These are phyloP conservation scores for Lithobates pipiens DNA, from an alignment of 2,797 vertebrate species.

Conservation along the genomic window DNA sequence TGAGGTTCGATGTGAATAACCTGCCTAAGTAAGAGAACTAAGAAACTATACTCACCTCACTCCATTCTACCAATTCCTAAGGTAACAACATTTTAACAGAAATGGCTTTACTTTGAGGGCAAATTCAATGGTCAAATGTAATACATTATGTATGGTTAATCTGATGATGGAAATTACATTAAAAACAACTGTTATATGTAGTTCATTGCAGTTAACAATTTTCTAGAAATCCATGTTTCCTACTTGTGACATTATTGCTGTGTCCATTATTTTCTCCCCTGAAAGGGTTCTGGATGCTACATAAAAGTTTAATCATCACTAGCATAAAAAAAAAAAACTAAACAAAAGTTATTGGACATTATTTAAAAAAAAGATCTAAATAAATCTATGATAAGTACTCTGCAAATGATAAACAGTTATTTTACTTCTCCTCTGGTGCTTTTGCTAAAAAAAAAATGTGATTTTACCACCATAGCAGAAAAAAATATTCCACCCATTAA, in stretches of 20 bases:
- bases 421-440: slow-evolving; percentile 66
- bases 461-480: slow-evolving; percentile 68
- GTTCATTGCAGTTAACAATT: not conserved
- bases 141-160: no score
- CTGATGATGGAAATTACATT: no score
- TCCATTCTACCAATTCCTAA: no score
- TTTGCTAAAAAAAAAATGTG: slow-evolving; percentile 66
- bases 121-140: no score
- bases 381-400: not conserved
- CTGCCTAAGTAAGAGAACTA: no score
- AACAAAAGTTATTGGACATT: slow-evolving; percentile 62
- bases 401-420: slow-evolving; percentile 62
- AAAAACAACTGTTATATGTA: not conserved
- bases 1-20: no score
- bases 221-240: not conserved
- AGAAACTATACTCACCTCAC: no score
- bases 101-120: no score
- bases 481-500: slow-evolving; percentile 69
- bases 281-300: slow-evolving; percentile 60
- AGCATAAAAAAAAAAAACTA: slow-evolving; percentile 55
- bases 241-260: slow-evolving; percentile 28
- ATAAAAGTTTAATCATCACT: slow-evolving; percentile 64
- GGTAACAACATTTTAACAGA: no score
- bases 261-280: slow-evolving; percentile 55
- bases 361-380: slow-evolving; percentile 55